Evolutionary conservation across 2,888 invertebrate species (phyloP), one percentile per base, ranked within the genome.

Genomic region (Lasioglossum lativentre): DNA sequence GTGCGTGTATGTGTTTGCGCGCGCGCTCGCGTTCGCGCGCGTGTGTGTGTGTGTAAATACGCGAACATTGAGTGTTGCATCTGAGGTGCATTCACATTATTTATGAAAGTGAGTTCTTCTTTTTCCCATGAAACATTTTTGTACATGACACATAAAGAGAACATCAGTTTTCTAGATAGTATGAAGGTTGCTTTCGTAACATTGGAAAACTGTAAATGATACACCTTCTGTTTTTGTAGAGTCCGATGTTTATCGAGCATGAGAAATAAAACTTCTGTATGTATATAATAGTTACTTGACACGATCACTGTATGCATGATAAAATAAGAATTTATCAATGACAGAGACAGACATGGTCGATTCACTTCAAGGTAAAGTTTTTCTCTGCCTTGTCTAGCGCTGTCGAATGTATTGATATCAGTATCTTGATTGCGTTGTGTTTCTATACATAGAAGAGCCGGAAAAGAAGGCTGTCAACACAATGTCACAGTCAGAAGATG

Each of bases 401-500:
- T 40, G n/a, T 5, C 30, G 16, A n/a, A 34, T 68, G 30, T n/a
- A 52, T 30, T 27, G 10, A 63, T 80, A 80, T 72, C 3, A 12
- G 66, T 70, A 0, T 79, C 8, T 59, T 78, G 47, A 52, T 63
- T 34, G 1, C 16, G 4, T 68, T 63, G 27, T 78, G n/a, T 72
- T 82, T 83, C 78, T 78, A 0, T 85, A 30, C 16, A 0, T 71
- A 72, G 79, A 75, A 70, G 10, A 80, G 70, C 27, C 66, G 47
- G 75, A 73, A 68, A 80, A 82, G 30, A 86, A 85, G 72, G 77
- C 63, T 82, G 73, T 10, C 59, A 83, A 77, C 38, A 83, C 71
- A 72, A 84, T 85, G 75, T 86, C 85, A 23, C 87, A 81, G 75
- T 83, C 86, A 68, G 87, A 90, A 66, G 90, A 91, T 80, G 82